These are phyloP conservation scores for Podiceps cristatus DNA, from an alignment of 2,113 vertebrate species.

Conservation along the genomic window DNA sequence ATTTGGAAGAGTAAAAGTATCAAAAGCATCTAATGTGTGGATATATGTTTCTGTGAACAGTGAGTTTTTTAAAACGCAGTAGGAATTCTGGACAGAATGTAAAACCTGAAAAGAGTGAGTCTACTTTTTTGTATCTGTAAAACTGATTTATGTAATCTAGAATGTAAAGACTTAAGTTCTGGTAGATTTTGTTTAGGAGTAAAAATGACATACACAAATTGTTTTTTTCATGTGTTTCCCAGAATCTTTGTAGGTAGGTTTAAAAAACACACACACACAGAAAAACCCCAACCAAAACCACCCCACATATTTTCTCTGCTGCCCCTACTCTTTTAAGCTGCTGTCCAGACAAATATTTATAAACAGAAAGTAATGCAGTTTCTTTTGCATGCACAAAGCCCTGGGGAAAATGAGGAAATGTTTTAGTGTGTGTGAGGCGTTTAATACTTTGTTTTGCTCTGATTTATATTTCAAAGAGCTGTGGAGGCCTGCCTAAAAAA, in stretches of 20 bases:
- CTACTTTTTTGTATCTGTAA: accelerated
- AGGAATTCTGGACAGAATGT: neutral
- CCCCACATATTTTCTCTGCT: neutral
- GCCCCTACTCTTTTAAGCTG: neutral
- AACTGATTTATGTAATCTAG: neutral
- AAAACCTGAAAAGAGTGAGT: neutral
- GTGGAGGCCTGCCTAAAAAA: conserved; percentile 8
- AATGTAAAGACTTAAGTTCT: neutral
- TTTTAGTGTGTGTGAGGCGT: neutral
- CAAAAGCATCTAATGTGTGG: neutral
- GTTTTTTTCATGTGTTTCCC: neutral
- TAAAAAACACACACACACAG: neutral
- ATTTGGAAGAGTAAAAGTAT: neutral
- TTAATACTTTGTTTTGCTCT: conserved; percentile 7
- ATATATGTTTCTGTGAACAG: neutral
- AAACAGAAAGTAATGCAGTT: conserved; percentile 18
- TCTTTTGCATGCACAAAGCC: neutral
- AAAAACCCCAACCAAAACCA: neutral
- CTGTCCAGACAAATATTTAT: conserved; percentile 22
- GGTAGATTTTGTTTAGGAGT: neutral
- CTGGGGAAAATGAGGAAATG: neutral
- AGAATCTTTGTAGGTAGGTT: neutral
- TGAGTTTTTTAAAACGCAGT: neutral
- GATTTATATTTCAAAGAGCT: conserved; percentile 37
- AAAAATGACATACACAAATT: neutral